Evolutionary conservation across 2,113 vertebrate genomes (phyloP).

Genomic region (Platysternon megacephalum): DNA sequence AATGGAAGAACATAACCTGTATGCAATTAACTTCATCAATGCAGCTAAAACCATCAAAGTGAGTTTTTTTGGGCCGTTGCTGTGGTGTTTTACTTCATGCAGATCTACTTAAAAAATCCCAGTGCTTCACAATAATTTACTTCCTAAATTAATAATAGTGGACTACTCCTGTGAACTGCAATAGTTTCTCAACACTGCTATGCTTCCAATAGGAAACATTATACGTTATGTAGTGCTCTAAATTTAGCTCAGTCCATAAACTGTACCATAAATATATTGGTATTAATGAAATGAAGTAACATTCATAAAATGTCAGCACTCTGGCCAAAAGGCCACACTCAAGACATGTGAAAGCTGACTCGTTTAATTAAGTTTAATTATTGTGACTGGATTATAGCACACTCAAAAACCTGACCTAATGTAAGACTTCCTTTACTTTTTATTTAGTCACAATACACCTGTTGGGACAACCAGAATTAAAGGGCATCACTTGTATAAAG

Average conservation of each 20-base stretch:
- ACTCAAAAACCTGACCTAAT: background rate
- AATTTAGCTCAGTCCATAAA: background rate
- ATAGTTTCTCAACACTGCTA: background rate
- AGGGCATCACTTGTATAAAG: background rate
- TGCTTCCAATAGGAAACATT: background rate
- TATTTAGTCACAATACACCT: background rate
- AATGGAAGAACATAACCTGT: slow-evolving; percentile 95
- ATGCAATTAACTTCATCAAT: slow-evolving; percentile 91
- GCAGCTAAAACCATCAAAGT: slow-evolving; percentile 94
- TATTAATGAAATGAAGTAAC: slow-evolving; percentile 8
- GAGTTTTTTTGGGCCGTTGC: slow-evolving; percentile 41
- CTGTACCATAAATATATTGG: background rate
- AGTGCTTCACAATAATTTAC: background rate
- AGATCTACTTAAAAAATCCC: background rate
- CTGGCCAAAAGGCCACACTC: slow-evolving; percentile 4
- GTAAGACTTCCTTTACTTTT: background rate
- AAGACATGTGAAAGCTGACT: background rate
- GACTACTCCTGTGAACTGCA: background rate
- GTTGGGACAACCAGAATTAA: background rate
- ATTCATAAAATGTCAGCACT: background rate
- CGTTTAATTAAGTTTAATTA: background rate
- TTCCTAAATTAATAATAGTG: background rate
- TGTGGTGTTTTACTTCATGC: background rate
- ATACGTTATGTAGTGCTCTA: background rate
- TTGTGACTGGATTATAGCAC: background rate